Base-by-base conservation (phyloP, 2,797 vertebrate genomes). In the Hippocampus kuda region DNA sequence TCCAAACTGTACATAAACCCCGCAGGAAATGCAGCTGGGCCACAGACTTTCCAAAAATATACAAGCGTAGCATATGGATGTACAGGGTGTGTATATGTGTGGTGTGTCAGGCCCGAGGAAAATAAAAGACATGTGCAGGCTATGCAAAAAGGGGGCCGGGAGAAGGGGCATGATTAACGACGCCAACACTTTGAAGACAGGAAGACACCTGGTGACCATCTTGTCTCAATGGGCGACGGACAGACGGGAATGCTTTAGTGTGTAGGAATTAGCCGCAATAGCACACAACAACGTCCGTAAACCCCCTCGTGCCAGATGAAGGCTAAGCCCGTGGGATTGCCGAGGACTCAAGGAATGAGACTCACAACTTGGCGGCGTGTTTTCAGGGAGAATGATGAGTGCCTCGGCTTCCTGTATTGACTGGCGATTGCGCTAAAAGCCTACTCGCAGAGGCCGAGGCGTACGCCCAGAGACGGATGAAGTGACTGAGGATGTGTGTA, bases 141-240 rank as follows among this genome's bases (percentile, higher is more conserved):
- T 34, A 27, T 2, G 66, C 46, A 66, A 48, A 53, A 66, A 12
- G 18, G 8, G 61, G 67, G 38, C 67, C 18, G 10, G 22, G 6
- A 20, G 16, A 20, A 74, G 78, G 71, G 79, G 83, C 74, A 71
- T 87, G 87, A 90, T 89, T 89, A 88, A 89, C 77, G 76, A 87
- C 4, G 71, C 84, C 73, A 73, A 88, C 86, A 87, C 88, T 88
- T 87, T 90, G 87, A 89, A 90, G 87, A 84, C 81, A 86, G 84
- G 87, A 88, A 88, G 85, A 89, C 90, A 90, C 89, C 89, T 90
- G 90, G 89, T 64, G 81, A 88, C 87, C 88, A 90, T 89, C 86
- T 89, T 88, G 87, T 89, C 86, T 89, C 79, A 1, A 70, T 77
- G 83, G 83, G 84, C 79, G 76, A 63, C 60, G 78, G 83, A 87